Conservation (phyloP, 2,797 vertebrate genomes). For the Anableps anableps region DNA sequence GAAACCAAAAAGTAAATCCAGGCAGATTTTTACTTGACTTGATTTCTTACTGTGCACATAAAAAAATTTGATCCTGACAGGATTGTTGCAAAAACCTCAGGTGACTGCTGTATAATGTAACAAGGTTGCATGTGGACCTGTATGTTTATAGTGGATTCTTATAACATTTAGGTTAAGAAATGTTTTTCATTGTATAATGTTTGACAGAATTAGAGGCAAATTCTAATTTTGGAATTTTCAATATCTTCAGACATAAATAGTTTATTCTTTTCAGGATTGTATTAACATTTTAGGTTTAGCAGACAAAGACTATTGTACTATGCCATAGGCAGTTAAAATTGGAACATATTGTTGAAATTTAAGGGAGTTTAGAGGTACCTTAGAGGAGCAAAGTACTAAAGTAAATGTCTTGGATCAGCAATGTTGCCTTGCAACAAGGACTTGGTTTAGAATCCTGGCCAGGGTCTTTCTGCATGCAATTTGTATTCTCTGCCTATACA, state of each 20-base stretch:
- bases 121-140: not conserved
- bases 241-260: not conserved
- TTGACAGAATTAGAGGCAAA: too few species aligned
- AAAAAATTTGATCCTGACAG: constrained; percentile 17
- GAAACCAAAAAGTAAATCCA: constrained; percentile 29
- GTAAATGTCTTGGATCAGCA: not conserved
- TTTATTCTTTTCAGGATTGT: not conserved
- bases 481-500: not conserved
- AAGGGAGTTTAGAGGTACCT: not conserved
- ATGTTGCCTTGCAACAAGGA: not conserved
- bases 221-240: not conserved
- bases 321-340: not conserved
- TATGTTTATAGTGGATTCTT: not conserved
- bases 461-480: not conserved
- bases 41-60: constrained; percentile 14
- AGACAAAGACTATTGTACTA: not conserved
- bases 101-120: constrained; percentile 13
- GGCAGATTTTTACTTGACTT: constrained; percentile 30
- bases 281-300: not conserved
- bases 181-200: not conserved
- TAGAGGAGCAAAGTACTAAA: not conserved
- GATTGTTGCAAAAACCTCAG: constrained; percentile 10
- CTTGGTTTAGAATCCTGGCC: not conserved
- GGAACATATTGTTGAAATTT: not conserved
- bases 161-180: not conserved